A percentile compares a stretch with the other conserved stretches of the same genome.
Evolutionary conservation across 2,797 vertebrate genomes (phyloP).

Genomic region (Danio choprae): DNA sequence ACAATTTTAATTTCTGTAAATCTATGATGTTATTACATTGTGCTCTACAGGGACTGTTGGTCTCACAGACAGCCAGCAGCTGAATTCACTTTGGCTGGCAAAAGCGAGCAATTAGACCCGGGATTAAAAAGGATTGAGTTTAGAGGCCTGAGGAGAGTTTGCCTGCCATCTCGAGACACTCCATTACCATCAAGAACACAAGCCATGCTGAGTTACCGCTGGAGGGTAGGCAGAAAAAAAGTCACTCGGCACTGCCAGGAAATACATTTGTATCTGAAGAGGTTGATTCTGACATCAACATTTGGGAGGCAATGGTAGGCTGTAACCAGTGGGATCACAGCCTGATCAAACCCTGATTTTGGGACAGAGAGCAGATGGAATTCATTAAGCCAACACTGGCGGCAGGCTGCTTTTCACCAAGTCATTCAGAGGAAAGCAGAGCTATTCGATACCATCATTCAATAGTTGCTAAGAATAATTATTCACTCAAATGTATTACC

Average conservation of each 20-base stretch:
- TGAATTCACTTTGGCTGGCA: constrained; percentile 76
- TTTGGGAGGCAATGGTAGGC: constrained; percentile 65
- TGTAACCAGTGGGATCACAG: constrained; percentile 43
- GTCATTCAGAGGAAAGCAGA: constrained; percentile 74
- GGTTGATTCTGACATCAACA: constrained; percentile 75
- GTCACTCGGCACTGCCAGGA: constrained; percentile 28
- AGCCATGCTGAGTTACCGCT: constrained; percentile 67
- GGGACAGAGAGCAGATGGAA: constrained; percentile 80
- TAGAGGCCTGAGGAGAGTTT: constrained; percentile 78
- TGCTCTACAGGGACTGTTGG: constrained; percentile 56
- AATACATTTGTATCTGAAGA: constrained; percentile 52
- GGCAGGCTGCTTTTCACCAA: constrained; percentile 74
- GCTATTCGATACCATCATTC: constrained; percentile 77
- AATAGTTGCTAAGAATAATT: constrained; percentile 84
- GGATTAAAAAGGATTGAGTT: constrained; percentile 81
- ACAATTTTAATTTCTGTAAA: constrained; percentile 57
- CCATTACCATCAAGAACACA: constrained; percentile 75
- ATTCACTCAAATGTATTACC: constrained; percentile 84
- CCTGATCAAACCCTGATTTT: constrained; percentile 57
- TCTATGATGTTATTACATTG: constrained; percentile 55
- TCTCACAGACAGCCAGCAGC: constrained; percentile 70
- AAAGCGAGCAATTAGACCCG: constrained; percentile 77
- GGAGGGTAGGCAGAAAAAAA: constrained; percentile 59
- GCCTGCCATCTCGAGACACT: constrained; percentile 76
- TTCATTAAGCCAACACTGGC: constrained; percentile 81